These are phyloP conservation scores for Serilophus lunatus DNA, from an alignment of 2,113 vertebrate species.

Conservation along the genomic window DNA sequence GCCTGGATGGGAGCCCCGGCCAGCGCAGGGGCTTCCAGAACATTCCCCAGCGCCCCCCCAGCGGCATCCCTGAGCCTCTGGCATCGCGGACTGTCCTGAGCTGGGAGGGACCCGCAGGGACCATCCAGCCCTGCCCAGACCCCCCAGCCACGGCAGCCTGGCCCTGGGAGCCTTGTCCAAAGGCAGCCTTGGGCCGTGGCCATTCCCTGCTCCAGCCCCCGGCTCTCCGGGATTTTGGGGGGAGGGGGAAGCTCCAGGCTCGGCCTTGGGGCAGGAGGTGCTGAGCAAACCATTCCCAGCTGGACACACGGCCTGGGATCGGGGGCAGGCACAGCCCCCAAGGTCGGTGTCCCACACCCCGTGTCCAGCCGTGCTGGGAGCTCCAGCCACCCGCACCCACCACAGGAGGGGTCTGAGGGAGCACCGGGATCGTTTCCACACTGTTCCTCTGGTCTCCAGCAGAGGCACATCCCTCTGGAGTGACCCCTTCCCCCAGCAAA, in stretches of 20 bases:
- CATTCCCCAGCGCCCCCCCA: neutral
- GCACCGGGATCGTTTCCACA: accelerated
- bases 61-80: too few relatives aligned
- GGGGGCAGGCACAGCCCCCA: neutral
- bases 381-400: neutral
- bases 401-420: neutral
- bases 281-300: neutral
- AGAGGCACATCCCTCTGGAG: accelerated
- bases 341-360: neutral
- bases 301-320: accelerated
- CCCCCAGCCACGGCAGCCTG: too few relatives aligned
- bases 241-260: accelerated
- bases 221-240: neutral
- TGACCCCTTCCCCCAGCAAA: neutral
- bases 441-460: neutral
- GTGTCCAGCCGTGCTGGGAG: neutral
- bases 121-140: too few relatives aligned
- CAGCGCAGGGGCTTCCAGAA: neutral
- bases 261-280: neutral
- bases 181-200: neutral
- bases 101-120: too few relatives aligned
- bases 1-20: accelerated
- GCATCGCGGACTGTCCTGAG: too few relatives aligned
- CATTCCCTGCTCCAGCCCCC: neutral
- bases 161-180: too few relatives aligned